Conservation (phyloP, 1,140 invertebrate genomes). For the Magallana angulata region DNA sequence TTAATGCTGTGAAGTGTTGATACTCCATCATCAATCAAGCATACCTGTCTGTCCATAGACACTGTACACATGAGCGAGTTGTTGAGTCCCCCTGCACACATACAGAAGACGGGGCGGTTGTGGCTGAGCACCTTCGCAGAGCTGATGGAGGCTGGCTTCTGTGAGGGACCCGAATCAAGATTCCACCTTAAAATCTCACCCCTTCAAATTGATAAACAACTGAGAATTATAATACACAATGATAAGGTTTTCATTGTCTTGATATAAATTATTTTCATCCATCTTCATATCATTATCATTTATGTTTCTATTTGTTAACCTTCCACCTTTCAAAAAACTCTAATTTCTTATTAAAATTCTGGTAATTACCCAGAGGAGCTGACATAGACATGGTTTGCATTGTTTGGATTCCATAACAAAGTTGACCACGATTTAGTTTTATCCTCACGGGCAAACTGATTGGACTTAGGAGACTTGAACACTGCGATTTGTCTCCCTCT, state of each 20-base stretch:
- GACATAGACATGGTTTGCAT: conserved; percentile 56
- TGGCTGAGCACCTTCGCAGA: conserved; percentile 70
- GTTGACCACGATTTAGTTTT: conserved; percentile 75
- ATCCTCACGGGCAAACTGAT: conserved; percentile 37
- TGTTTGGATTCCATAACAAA: conserved; percentile 81
- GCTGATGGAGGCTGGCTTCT: background rate
- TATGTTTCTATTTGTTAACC: background rate
- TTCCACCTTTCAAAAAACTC: background rate
- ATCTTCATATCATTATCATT: background rate
- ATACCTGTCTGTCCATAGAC: conserved; percentile 76
- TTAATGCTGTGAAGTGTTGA: too few relatives aligned
- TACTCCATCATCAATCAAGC: too few relatives aligned
- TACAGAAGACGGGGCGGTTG: conserved; percentile 81
- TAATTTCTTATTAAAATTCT: too few relatives aligned
- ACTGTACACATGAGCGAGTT: conserved; percentile 79
- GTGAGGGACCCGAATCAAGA: background rate
- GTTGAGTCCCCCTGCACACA: conserved; percentile 70
- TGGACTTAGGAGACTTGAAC: conserved; percentile 59
- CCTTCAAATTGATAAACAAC: conserved; percentile 34
- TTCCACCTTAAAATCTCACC: conserved; percentile 71
- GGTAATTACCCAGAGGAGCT: conserved; percentile 59
- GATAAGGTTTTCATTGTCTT: background rate
- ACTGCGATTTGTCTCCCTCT: conserved; percentile 55
- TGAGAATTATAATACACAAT: background rate
- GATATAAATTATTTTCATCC: background rate